A percentile compares a stretch with the other conserved stretches of the same genome.
Conservation (phyloP, 1,140 invertebrate genomes). For the Spodoptera litura region DNA sequence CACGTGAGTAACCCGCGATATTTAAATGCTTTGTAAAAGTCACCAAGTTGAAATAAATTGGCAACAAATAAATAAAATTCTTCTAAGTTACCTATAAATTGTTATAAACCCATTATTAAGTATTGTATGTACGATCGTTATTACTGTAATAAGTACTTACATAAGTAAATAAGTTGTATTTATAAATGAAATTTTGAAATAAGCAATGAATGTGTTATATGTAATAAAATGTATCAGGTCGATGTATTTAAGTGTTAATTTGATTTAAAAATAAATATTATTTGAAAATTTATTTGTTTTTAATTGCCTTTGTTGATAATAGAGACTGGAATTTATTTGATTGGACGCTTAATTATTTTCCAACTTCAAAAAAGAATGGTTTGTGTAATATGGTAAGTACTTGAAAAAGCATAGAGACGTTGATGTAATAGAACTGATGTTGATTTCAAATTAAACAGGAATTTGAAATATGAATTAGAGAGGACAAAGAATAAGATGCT, state of each 20-base stretch:
- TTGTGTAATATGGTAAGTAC: too few species aligned
- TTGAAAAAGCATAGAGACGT: too few species aligned
- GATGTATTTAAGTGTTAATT: constrained; percentile 60
- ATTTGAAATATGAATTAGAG: too few species aligned
- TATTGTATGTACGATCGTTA: constrained; percentile 41
- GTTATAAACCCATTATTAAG: constrained; percentile 2
- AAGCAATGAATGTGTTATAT: constrained; percentile 61
- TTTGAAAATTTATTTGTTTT: constrained; percentile 48
- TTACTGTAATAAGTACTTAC: constrained; percentile 41
- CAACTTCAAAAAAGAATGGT: too few species aligned
- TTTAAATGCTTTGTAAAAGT: background rate
- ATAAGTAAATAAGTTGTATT: constrained; percentile 44
- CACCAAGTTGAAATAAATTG: constrained; percentile 30
- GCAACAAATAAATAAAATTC: background rate
- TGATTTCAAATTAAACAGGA: too few species aligned
- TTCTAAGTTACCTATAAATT: constrained; percentile 27
- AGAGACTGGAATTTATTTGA: too few species aligned
- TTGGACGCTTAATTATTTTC: too few species aligned
- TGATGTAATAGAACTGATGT: too few species aligned
- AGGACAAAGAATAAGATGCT: too few species aligned
- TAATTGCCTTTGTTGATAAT: background rate
- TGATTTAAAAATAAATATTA: constrained; percentile 63
- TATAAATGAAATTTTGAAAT: constrained; percentile 39
- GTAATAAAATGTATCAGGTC: constrained; percentile 56
- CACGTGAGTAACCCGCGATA: too few species aligned